These are phyloP conservation scores for Gadus chalcogrammus DNA, from an alignment of 2,113 vertebrate species.

Conservation along the genomic window DNA sequence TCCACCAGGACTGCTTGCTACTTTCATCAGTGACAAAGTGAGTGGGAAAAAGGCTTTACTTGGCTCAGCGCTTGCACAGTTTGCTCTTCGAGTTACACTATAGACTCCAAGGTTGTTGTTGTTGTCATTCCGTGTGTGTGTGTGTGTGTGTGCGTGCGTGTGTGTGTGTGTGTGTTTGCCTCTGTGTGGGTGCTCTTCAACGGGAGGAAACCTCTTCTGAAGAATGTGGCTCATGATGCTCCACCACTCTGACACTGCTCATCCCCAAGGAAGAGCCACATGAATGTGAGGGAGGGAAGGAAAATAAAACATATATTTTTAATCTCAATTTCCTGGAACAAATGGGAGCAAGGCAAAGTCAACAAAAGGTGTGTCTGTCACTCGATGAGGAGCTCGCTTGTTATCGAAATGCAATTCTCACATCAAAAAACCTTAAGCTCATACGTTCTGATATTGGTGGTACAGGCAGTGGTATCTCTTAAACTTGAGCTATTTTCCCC, in stretches of 20 bases:
- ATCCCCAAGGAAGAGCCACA: slow-evolving; percentile 50
- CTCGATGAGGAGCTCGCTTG: too few relatives aligned
- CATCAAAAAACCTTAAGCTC: too few relatives aligned
- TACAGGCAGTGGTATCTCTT: too few relatives aligned
- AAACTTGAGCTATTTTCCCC: too few relatives aligned
- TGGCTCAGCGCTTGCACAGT: slow-evolving; percentile 53
- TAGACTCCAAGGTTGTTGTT: slow-evolving; percentile 42
- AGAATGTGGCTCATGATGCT: slow-evolving; percentile 55
- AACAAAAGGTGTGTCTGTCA: neutral
- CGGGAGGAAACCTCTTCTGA: slow-evolving; percentile 52
- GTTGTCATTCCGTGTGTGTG: slow-evolving; percentile 6
- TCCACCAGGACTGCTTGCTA: slow-evolving; percentile 69
- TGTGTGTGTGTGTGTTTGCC: neutral
- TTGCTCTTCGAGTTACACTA: slow-evolving; percentile 63
- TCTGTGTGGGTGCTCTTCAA: slow-evolving; percentile 29
- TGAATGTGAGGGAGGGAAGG: slow-evolving; percentile 52
- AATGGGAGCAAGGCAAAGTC: neutral
- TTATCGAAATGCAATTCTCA: too few relatives aligned
- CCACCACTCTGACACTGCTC: slow-evolving; percentile 58
- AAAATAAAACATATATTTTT: slow-evolving; percentile 34
- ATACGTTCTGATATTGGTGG: too few relatives aligned
- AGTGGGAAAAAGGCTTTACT: slow-evolving; percentile 58
- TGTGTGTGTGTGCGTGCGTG: neutral
- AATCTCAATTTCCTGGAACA: neutral
- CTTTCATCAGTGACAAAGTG: slow-evolving; percentile 76